These are phyloP conservation scores for Aphidius ervi DNA, from an alignment of 1,140 invertebrate species.

Conservation along the genomic window DNA sequence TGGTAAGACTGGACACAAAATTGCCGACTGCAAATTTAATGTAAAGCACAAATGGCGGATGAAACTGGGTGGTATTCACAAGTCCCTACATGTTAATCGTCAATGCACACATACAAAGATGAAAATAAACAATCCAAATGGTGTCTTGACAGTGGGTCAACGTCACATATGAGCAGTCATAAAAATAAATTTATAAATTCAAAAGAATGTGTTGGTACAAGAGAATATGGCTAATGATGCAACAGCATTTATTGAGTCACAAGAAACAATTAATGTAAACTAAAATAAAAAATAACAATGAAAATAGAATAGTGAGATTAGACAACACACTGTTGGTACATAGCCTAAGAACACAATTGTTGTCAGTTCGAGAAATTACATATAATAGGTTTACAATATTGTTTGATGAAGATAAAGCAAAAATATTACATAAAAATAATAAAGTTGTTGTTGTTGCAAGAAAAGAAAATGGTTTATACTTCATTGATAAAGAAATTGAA, in stretches of 20 bases:
- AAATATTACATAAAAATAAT: constrained; percentile 2
- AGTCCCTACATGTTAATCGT: background rate
- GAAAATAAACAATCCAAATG: background rate
- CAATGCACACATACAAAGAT: background rate
- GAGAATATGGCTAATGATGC: constrained; percentile 19
- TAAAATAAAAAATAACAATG: constrained; percentile 1
- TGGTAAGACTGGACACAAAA: background rate
- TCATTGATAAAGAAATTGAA: constrained; percentile 7
- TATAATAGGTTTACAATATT: constrained; percentile 23
- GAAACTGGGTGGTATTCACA: background rate
- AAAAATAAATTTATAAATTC: background rate
- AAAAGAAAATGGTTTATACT: constrained; percentile 20
- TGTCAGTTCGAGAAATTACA: constrained; percentile 30
- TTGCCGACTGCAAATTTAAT: background rate
- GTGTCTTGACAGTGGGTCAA: constrained; percentile 22
- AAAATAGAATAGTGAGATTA: constrained; percentile 19
- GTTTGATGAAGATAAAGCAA: constrained; percentile 12
- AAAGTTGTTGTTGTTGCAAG: constrained; percentile 2
- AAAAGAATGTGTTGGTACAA: background rate
- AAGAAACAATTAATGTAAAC: constrained; percentile 19
- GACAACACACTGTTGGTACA: constrained; percentile 29
- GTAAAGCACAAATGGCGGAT: too few species aligned
- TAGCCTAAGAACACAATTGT: constrained; percentile 29
- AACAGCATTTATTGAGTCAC: constrained; percentile 12
- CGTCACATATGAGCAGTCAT: constrained; percentile 19